These are phyloP conservation scores for Hyla sarda DNA, from an alignment of 2,113 vertebrate species.

Conservation along the genomic window DNA sequence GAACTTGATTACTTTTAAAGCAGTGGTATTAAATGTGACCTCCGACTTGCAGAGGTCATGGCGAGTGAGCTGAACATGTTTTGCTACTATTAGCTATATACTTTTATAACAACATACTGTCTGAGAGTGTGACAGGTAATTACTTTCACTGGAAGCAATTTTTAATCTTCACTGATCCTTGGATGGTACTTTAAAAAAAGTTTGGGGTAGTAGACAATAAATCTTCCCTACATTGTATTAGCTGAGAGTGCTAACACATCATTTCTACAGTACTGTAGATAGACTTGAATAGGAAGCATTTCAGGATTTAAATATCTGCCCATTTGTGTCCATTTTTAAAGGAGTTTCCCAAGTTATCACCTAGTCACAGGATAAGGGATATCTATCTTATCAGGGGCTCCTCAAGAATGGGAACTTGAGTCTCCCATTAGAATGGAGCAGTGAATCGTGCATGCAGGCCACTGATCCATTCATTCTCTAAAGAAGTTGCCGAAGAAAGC, in stretches of 20 bases:
- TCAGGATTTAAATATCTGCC: background rate
- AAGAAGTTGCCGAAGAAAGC: too few species aligned
- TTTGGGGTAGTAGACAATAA: background rate
- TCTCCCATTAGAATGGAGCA: too few species aligned
- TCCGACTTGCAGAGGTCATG: conserved; percentile 36
- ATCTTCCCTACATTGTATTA: conserved; percentile 17
- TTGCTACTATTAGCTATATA: conserved; percentile 9
- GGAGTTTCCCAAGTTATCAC: background rate
- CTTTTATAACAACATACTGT: conserved; percentile 16
- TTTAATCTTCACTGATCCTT: conserved; percentile 31
- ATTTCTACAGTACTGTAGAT: background rate
- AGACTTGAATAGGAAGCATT: background rate
- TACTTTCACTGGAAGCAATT: conserved; percentile 20
- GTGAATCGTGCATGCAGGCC: too few species aligned
- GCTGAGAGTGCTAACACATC: background rate
- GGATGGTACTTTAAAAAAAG: background rate
- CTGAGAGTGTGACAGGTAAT: conserved; percentile 1
- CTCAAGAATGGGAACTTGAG: too few species aligned
- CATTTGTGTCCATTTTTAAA: background rate
- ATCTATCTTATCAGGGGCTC: too few species aligned
- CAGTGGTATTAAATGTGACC: conserved; percentile 32
- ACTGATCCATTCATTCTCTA: too few species aligned
- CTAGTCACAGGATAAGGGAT: too few species aligned
- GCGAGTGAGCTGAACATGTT: background rate
- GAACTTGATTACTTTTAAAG: conserved; percentile 44